Conservation (phyloP, 2,888 invertebrate genomes). For the Chouioia cunea region DNA sequence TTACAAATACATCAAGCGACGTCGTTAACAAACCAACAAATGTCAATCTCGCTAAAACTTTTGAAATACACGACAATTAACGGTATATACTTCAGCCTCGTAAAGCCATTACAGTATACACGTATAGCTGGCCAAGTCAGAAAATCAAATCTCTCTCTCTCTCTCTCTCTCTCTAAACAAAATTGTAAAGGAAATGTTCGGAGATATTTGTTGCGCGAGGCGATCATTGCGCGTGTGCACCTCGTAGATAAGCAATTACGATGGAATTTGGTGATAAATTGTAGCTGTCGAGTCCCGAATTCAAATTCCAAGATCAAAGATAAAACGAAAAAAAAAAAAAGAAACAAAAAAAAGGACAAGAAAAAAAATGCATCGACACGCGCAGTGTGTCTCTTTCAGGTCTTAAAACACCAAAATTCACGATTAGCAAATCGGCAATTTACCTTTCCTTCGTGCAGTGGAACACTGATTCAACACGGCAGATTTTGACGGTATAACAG, state of each 20-base stretch:
- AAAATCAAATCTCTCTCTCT: neutral
- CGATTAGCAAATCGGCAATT: slow-evolving; percentile 32
- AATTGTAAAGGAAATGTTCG: slow-evolving; percentile 12
- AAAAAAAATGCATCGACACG: neutral
- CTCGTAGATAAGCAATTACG: slow-evolving; percentile 65
- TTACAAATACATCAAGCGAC: too few relatives aligned
- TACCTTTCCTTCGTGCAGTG: slow-evolving; percentile 1
- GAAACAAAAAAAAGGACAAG: slow-evolving; percentile 48
- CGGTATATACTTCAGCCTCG: slow-evolving; percentile 5
- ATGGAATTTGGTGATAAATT: slow-evolving; percentile 63
- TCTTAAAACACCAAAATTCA: slow-evolving; percentile 7
- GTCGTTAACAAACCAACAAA: too few relatives aligned
- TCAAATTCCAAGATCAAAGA: slow-evolving; percentile 61
- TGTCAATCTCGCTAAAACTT: neutral
- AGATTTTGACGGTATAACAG: slow-evolving; percentile 18
- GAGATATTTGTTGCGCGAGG: too few relatives aligned
- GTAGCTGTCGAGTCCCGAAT: slow-evolving; percentile 49
- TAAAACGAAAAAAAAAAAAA: slow-evolving; percentile 52
- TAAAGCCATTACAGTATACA: slow-evolving; percentile 14
- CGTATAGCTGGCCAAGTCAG: neutral
- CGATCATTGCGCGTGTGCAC: slow-evolving; percentile 22
- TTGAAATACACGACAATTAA: slow-evolving; percentile 2
- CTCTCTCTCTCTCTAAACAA: neutral
- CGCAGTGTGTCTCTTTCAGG: neutral
- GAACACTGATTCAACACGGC: neutral